Base-by-base conservation (phyloP, 2,113 vertebrate species). In the Elephantulus edwardii region DNA sequence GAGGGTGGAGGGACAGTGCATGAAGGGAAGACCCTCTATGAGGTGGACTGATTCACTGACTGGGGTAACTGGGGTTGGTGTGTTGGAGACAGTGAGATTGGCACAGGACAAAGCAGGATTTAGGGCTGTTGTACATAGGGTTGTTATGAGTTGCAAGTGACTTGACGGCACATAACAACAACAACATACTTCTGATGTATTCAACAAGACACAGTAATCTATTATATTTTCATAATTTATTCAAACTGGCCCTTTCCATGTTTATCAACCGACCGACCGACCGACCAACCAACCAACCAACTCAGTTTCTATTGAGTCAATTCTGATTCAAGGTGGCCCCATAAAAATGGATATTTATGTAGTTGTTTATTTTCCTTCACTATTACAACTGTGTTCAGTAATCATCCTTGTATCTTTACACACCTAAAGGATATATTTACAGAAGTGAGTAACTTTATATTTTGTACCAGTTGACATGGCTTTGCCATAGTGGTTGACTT, bases 401-500 rank as follows among this genome's bases (percentile, higher is more conserved):
- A 87, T 92, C 26, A 68, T 54, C 38, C 4, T 38, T 54, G 3
- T 4, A 75, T 48, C 46, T 83, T 88, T 76, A 77, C 46, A 19
- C 44, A 86, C 72, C 13, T 82, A 28, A 42, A 83, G 40, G n/a
- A 56, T 58, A 58, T 42, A 13, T 28, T 40, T 92, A 54, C 64
- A 52, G 19, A 87, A 78, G 38, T 81, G 33, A 30, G 86, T 33
- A 24, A 12, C 60, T 76, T 50, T 80, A 10, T 66, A 40, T 78
- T 79, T n/a, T 78, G 19, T 62, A 38, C 52, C 44, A 78, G 26
- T 76, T 72, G 44, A 75, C 42, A n/a, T 24, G 52, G 24, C 82
- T 83, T 93, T 93, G 22, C 79, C 33, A 72, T 83, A 79, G 40
- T 83, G 38, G 46, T 20, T 64, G 10, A 60, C 58, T 52, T n/a